Evolutionary conservation across 2,113 vertebrate genomes (phyloP).

Genomic region (Chaenogobius annularis): DNA sequence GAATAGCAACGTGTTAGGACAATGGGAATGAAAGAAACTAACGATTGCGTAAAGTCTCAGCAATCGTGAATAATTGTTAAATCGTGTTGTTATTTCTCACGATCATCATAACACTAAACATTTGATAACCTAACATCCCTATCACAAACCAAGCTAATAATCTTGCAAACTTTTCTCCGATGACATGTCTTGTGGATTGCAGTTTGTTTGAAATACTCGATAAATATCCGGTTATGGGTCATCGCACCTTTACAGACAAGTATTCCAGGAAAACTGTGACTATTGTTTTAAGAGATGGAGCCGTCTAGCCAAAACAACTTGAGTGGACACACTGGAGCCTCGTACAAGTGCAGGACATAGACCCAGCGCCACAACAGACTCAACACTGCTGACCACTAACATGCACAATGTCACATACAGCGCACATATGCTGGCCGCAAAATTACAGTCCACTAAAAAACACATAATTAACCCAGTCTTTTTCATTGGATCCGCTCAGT

Average conservation of each 20-base stretch:
- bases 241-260: background rate
- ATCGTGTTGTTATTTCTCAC: no score
- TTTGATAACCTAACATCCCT: no score
- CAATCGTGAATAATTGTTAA: no score
- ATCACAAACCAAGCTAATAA: background rate
- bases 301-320: background rate
- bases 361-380: background rate
- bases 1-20: no score
- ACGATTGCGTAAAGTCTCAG: no score
- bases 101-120: no score
- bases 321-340: background rate
- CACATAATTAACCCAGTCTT: background rate
- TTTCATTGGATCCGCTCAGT: background rate
- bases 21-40: no score
- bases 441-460: background rate
- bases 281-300: background rate
- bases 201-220: no score
- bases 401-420: background rate
- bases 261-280: background rate
- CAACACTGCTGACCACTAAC: slow-evolving; percentile 8
- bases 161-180: no score
- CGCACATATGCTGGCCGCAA: background rate
- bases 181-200: no score
- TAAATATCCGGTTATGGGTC: background rate
- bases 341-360: background rate